Evolutionary conservation across 53 echinoderm and acorn worm species (phyloP), one percentile per base, ranked within the genome.

Genomic region (Astropecten irregularis): DNA sequence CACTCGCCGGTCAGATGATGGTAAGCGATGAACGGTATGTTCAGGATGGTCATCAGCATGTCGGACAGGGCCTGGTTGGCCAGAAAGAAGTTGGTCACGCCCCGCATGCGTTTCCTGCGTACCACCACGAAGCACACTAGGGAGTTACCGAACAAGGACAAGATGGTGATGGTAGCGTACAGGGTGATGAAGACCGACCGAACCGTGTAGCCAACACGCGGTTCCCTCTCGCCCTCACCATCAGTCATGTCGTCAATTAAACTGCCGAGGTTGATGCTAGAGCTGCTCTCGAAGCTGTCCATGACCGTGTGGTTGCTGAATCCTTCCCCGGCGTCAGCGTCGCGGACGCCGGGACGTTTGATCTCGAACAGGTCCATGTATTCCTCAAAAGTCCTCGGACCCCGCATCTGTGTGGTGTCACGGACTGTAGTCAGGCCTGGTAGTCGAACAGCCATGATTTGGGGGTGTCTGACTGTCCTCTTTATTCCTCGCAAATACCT

Each of bases 61-160:
- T 96, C 96, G 8, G 93, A 93, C 15, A 90, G 77, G 2, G 96
- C 96, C 67, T 93, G 96, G 59, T 92, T 96, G 33, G 93, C 93
- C 33, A 96, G 71, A 66, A 96, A 96, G 81, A 96, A 91, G 76
- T 96, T 91, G 29, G 96, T 94, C 32, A 93, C 94, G 15, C 88
- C 90, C n/a, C 94, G 88, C 92, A 97, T 89, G 49, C 91, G 84
- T 33, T 88, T 92, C 48, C 87, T 94, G 30, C 94, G 74, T 23
- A 90, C 73, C 30, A 97, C 94, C 21, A 93, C 91, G 65, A 92
- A 76, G 66, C 91, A 89, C 22, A 97, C 96, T 1, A 92, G 89
- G 37, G 91, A 87, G 85, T 96, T 96, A 2, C 97, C 97, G 16
- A 92, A 47, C 10, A 97, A 52, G 18, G 93, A 89, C 37, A 96